phyloP scores from a whole-genome alignment of 2,113 vertebrate species.

The Trichomycterus rosablanca region DNA sequence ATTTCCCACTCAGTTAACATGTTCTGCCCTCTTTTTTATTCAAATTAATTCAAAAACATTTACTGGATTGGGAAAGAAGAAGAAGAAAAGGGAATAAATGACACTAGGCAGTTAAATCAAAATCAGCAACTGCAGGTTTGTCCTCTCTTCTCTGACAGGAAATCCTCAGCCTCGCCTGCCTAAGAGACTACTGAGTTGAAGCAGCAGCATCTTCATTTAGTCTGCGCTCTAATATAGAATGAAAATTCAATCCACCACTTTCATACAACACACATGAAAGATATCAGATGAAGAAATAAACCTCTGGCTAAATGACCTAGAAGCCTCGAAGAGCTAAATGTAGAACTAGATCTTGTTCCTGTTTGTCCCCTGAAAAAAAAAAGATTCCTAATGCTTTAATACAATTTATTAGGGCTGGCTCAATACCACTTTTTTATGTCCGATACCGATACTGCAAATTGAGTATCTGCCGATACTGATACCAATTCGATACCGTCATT shows the following conservation, averaged over 20 bases:
- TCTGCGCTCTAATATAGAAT: slow-evolving; percentile 58
- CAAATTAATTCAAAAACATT: slow-evolving; percentile 65
- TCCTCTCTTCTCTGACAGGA: slow-evolving; percentile 52
- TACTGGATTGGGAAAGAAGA: slow-evolving; percentile 53
- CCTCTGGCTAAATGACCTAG: background rate
- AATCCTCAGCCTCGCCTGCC: slow-evolving; percentile 38
- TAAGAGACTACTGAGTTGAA: slow-evolving; percentile 57
- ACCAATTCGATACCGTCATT: too few species aligned
- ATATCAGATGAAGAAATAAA: background rate
- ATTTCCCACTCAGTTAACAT: slow-evolving; percentile 40
- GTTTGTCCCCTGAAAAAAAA: background rate
- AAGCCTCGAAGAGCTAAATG: background rate
- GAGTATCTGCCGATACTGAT: too few species aligned
- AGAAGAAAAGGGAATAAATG: slow-evolving; percentile 58
- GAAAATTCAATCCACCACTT: background rate
- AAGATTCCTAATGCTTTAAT: background rate
- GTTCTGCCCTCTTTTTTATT: slow-evolving; percentile 16
- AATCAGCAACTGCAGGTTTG: slow-evolving; percentile 58
- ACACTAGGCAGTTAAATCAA: slow-evolving; percentile 66
- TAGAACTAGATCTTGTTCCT: background rate
- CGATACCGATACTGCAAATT: too few species aligned
- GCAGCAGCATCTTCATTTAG: slow-evolving; percentile 61
- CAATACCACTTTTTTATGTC: too few species aligned
- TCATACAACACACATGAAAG: background rate
- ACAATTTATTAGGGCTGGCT: too few species aligned